Evolutionary conservation across 1,140 invertebrate species (phyloP).

Genomic region (Nylanderia fulva): DNA sequence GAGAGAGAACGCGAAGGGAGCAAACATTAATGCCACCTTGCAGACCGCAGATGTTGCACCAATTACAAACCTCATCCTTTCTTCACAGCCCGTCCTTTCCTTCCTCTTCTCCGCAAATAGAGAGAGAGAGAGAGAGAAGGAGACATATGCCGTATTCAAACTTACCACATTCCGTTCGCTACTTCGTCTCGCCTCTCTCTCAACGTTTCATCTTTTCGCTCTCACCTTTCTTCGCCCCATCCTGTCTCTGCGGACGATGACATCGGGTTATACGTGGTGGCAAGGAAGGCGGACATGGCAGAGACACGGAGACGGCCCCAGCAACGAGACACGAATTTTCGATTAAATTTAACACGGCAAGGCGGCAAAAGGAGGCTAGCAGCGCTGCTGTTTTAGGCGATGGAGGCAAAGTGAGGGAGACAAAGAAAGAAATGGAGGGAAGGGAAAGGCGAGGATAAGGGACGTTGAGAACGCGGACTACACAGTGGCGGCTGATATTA

Average conservation of each 20-base stretch:
- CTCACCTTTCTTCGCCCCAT: constrained; percentile 39
- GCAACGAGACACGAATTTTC: constrained; percentile 73
- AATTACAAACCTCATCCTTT: constrained; percentile 84
- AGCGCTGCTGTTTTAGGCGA: constrained; percentile 34
- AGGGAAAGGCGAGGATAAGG: constrained; percentile 38
- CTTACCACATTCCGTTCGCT: constrained; percentile 60
- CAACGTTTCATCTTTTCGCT: not conserved
- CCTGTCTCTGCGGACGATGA: constrained; percentile 9
- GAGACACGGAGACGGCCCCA: constrained; percentile 7
- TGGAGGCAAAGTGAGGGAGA: constrained; percentile 53
- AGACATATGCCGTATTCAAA: constrained; percentile 67
- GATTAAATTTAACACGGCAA: constrained; percentile 71
- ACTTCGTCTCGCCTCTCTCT: constrained; percentile 37
- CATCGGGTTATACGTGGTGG: constrained; percentile 39
- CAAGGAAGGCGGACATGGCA: constrained; percentile 10
- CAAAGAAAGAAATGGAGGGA: constrained; percentile 48
- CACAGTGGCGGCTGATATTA: constrained; percentile 83
- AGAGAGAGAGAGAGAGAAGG: constrained; percentile 63
- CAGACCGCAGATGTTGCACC: constrained; percentile 85
- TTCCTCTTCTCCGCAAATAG: constrained; percentile 36
- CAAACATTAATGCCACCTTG: constrained; percentile 85
- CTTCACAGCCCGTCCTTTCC: constrained; percentile 42
- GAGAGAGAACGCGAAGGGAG: constrained; percentile 66
- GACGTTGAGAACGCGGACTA: constrained; percentile 61
- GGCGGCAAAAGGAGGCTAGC: constrained; percentile 57